Conservation (phyloP, 1,140 invertebrate species). For the Eurytemora carolleeae region DNA sequence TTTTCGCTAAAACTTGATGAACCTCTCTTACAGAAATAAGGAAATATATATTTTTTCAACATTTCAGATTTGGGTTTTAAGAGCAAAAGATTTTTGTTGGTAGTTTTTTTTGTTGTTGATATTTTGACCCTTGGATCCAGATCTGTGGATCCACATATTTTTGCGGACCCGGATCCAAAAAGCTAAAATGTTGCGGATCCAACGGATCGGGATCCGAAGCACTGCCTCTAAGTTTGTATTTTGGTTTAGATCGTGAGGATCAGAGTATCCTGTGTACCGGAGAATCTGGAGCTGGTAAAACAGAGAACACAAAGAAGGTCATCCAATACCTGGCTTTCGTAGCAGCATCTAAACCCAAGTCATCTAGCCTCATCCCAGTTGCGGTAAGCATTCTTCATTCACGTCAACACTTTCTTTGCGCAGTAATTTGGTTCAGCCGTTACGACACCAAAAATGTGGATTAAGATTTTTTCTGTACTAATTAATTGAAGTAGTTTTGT, state of each 20-base stretch:
- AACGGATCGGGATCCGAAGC: too few relatives aligned
- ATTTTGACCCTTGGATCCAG: too few relatives aligned
- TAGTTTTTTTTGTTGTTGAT: slow-evolving; percentile 3
- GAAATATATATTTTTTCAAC: not conserved
- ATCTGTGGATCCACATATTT: too few relatives aligned
- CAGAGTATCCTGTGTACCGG: slow-evolving; percentile 98
- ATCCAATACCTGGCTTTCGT: slow-evolving; percentile 98
- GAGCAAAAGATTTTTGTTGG: not conserved
- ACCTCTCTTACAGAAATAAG: not conserved
- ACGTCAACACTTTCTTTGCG: too few relatives aligned
- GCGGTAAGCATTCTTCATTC: slow-evolving; percentile 11
- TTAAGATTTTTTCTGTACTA: too few relatives aligned
- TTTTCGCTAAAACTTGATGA: not conserved
- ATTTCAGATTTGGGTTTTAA: not conserved
- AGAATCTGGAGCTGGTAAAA: slow-evolving; percentile 99
- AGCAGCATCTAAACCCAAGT: slow-evolving; percentile 80
- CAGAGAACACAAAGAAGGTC: slow-evolving; percentile 99
- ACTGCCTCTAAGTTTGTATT: slow-evolving; percentile 18
- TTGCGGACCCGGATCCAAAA: too few relatives aligned
- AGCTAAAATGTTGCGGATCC: too few relatives aligned
- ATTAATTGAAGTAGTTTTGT: too few relatives aligned
- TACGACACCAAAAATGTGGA: too few relatives aligned
- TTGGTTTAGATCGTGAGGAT: slow-evolving; percentile 76
- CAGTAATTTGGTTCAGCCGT: too few relatives aligned
- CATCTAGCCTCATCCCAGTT: slow-evolving; percentile 16